Evolutionary conservation across 2,888 invertebrate genomes (phyloP).

Genomic region (Sphecodes monilicornis): DNA sequence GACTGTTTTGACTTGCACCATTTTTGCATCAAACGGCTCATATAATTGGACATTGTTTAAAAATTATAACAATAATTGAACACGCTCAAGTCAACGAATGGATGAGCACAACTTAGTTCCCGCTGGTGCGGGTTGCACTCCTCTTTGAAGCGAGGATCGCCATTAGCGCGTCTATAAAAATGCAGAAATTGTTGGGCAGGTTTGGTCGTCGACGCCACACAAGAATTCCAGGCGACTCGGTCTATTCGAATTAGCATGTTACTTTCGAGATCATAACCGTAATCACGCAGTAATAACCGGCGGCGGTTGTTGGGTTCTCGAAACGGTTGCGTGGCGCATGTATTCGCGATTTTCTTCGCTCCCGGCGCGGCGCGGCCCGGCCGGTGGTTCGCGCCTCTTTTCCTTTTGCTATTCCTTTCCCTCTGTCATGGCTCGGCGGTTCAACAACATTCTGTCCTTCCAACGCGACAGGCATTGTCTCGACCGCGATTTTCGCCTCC

Average conservation of each 20-base stretch:
- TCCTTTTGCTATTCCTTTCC: constrained; percentile 40
- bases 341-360: constrained; percentile 49
- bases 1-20: neutral
- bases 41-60: neutral
- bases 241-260: constrained; percentile 50
- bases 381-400: constrained; percentile 4
- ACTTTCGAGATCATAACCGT: constrained; percentile 44
- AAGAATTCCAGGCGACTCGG: constrained; percentile 20
- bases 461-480: constrained; percentile 30
- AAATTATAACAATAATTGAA: neutral
- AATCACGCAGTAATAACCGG: constrained; percentile 63
- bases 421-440: constrained; percentile 10
- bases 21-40: neutral
- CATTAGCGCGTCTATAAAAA: constrained; percentile 46
- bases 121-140: neutral
- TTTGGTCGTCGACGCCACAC: constrained; percentile 35
- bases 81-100: neutral
- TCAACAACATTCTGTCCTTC: constrained; percentile 50
- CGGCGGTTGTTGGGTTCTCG: constrained; percentile 14
- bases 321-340: constrained; percentile 26
- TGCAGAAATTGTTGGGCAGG: constrained; percentile 28
- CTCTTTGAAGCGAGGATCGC: neutral
- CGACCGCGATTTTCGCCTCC: constrained; percentile 28
- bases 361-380: neutral
- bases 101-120: no score